Evolutionary conservation across 2,888 invertebrate species (phyloP).

Genomic region (Lasioglossum villosulum): DNA sequence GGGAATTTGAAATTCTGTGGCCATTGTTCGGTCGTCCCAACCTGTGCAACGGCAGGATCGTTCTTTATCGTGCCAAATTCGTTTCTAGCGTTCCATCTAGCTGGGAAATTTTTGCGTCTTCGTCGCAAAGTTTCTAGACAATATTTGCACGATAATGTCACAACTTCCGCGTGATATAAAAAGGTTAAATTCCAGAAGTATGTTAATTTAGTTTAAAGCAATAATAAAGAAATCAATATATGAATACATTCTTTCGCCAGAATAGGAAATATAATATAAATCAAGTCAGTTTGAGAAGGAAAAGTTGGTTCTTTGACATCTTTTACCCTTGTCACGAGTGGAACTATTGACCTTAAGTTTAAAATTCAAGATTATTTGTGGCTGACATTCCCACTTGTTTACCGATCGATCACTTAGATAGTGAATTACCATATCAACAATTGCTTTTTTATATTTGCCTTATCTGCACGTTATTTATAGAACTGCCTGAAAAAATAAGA

Average conservation of each 20-base stretch:
- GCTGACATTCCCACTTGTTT: neutral
- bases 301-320: too few relatives aligned
- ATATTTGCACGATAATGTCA: slow-evolving; percentile 27
- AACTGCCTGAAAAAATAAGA: neutral
- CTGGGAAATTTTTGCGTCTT: neutral
- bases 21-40: slow-evolving; percentile 30
- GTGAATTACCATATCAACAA: neutral
- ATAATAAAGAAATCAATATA: too few relatives aligned
- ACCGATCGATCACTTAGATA: neutral
- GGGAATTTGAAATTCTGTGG: slow-evolving; percentile 32
- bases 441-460: neutral
- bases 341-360: too few relatives aligned
- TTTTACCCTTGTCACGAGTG: too few relatives aligned
- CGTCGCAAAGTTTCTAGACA: neutral
- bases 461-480: neutral
- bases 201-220: too few relatives aligned
- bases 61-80: slow-evolving; percentile 21
- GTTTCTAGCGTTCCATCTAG: neutral
- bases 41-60: slow-evolving; percentile 11
- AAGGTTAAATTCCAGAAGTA: too few relatives aligned
- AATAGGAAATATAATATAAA: too few relatives aligned
- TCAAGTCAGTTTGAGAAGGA: too few relatives aligned
- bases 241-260: too few relatives aligned
- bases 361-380: neutral
- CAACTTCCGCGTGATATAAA: neutral